Percentiles rank a stretch among this genome's conserved stretches.
These are phyloP conservation scores for Mesorhabditis spiculigera DNA, from an alignment of 2,888 invertebrate genomes.

Conservation along the genomic window DNA sequence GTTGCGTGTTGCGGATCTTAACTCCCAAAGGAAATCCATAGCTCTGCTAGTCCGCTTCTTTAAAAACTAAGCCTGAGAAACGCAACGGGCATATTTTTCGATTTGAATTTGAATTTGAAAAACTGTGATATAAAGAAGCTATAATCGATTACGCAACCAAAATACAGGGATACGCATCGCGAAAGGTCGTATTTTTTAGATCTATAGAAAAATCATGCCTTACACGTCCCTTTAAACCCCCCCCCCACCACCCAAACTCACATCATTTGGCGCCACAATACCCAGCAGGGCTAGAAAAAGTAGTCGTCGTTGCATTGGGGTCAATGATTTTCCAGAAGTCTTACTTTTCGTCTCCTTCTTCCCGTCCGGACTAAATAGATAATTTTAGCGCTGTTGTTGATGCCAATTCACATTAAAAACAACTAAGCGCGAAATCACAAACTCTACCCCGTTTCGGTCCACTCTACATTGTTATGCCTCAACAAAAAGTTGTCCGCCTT, in stretches of 20 bases:
- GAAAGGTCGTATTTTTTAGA: no score
- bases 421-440: neutral
- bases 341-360: neutral
- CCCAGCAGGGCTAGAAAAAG: neutral
- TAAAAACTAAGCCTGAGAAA: no score
- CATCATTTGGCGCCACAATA: slow-evolving; percentile 1
- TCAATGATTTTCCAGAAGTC: neutral
- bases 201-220: no score
- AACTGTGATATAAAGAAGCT: no score
- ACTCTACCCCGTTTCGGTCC: neutral
- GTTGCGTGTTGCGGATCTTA: no score
- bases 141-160: no score
- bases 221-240: neutral
- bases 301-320: neutral
- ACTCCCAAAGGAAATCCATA: no score
- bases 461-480: neutral
- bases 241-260: neutral
- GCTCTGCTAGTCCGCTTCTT: no score
- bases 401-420: no score
- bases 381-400: neutral
- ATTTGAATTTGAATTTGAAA: no score
- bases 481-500: neutral
- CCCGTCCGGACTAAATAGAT: neutral
- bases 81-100: no score
- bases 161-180: no score